A percentile compares a stretch with the other conserved stretches of the same genome.
Conservation (phyloP, 2,797 vertebrate genomes). For the Artibeus jamaicensis region DNA sequence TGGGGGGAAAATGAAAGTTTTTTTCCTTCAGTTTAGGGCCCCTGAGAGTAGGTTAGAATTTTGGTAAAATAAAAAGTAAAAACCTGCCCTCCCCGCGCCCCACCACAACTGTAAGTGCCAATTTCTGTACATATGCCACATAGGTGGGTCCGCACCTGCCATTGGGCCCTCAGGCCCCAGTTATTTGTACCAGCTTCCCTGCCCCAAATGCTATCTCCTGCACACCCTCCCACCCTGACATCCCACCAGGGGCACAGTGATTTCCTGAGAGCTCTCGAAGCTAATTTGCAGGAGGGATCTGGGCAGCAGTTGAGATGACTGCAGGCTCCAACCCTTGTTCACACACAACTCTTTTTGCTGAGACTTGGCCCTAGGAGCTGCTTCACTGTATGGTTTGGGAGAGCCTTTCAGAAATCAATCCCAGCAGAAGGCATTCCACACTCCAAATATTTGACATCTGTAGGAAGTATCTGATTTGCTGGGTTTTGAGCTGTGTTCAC, state of each 20-base stretch:
- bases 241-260: neutral
- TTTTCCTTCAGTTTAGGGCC: neutral
- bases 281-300: neutral
- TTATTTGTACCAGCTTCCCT: neutral
- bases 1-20: neutral
- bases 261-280: neutral
- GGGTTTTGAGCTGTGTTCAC: neutral
- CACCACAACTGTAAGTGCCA: neutral
- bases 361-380: neutral
- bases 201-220: neutral
- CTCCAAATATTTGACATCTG: neutral
- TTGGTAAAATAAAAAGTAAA: neutral
- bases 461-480: neutral
- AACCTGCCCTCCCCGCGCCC: too few relatives aligned
- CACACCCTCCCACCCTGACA: neutral
- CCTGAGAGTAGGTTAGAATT: neutral
- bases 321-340: neutral
- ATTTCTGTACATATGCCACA: neutral
- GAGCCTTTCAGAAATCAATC: neutral
- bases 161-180: neutral
- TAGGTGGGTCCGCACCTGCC: neutral
- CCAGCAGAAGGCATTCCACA: neutral
- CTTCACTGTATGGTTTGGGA: neutral
- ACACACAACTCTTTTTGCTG: neutral
- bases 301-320: rapidly evolving